These are phyloP conservation scores for Exephanes ischioxanthus DNA, from an alignment of 2,888 invertebrate species.

Conservation along the genomic window DNA sequence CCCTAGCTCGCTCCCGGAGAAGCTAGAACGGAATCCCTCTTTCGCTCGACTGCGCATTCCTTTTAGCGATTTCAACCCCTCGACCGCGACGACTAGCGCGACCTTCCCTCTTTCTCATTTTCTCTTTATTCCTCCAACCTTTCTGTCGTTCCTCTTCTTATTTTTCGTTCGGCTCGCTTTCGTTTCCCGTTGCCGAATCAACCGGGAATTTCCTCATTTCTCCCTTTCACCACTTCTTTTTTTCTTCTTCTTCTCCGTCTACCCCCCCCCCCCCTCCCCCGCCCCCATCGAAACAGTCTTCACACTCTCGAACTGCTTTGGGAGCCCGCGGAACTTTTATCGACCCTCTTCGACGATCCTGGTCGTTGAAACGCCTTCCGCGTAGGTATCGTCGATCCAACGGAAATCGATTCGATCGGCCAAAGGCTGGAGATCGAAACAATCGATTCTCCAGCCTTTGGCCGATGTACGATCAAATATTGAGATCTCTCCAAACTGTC, in stretches of 20 bases:
- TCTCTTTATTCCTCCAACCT: conserved; percentile 72
- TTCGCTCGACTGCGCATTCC: conserved; percentile 83
- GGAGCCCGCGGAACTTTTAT: conserved; percentile 48
- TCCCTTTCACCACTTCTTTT: not conserved
- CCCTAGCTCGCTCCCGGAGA: conserved; percentile 7
- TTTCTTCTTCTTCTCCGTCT: conserved; percentile 21
- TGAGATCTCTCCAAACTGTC: not conserved
- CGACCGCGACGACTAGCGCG: conserved; percentile 71
- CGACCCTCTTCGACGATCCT: conserved; percentile 21
- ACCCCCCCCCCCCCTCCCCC: not conserved
- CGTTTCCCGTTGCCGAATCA: conserved; percentile 74
- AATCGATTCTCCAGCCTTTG: not conserved
- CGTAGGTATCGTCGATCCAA: conserved; percentile 7
- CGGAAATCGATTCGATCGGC: too few species aligned
- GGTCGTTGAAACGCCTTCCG: conserved; percentile 32
- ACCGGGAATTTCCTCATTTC: conserved; percentile 71
- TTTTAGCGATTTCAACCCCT: conserved; percentile 82
- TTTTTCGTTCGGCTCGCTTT: conserved; percentile 73
- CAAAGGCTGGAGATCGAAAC: too few species aligned
- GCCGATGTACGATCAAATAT: not conserved
- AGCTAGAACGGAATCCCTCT: conserved; percentile 70
- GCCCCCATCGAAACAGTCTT: conserved; percentile 35
- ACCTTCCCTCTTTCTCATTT: conserved; percentile 70
- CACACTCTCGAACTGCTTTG: conserved; percentile 40
- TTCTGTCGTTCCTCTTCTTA: conserved; percentile 70